These are phyloP conservation scores for Leptosomus discolor DNA, from an alignment of 2,113 vertebrate genomes.

Conservation along the genomic window DNA sequence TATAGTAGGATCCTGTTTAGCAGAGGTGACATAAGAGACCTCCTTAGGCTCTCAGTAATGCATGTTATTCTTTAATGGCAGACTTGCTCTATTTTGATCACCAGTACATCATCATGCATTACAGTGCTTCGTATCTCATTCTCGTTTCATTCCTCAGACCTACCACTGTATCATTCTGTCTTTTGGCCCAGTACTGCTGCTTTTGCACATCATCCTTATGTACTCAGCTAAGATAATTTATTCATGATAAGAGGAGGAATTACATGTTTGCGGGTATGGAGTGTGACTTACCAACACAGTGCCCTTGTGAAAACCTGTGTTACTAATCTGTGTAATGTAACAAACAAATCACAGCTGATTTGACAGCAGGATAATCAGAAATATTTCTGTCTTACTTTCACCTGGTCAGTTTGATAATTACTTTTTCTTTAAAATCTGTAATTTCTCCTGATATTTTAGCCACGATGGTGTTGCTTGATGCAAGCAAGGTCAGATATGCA, in stretches of 20 bases:
- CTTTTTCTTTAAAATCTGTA: background rate
- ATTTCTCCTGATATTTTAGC: background rate
- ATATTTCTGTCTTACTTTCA: background rate
- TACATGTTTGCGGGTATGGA: background rate
- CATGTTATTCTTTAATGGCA: background rate
- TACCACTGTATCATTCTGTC: background rate
- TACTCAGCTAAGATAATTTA: background rate
- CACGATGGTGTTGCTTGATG: background rate
- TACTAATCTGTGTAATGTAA: background rate
- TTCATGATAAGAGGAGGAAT: background rate
- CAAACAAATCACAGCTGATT: background rate
- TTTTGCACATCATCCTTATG: background rate
- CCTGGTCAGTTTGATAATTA: background rate
- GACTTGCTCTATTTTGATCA: background rate
- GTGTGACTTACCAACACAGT: background rate
- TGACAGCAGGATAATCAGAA: background rate
- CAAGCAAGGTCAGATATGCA: background rate
- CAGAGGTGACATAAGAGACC: background rate
- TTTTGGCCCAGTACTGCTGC: background rate
- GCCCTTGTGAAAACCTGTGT: background rate
- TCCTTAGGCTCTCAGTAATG: background rate
- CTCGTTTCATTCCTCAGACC: background rate
- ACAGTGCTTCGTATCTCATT: background rate
- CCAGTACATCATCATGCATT: background rate
- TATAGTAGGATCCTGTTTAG: conserved; percentile 4